These are phyloP conservation scores for Acomys russatus DNA, from an alignment of 2,797 vertebrate species.

Conservation along the genomic window DNA sequence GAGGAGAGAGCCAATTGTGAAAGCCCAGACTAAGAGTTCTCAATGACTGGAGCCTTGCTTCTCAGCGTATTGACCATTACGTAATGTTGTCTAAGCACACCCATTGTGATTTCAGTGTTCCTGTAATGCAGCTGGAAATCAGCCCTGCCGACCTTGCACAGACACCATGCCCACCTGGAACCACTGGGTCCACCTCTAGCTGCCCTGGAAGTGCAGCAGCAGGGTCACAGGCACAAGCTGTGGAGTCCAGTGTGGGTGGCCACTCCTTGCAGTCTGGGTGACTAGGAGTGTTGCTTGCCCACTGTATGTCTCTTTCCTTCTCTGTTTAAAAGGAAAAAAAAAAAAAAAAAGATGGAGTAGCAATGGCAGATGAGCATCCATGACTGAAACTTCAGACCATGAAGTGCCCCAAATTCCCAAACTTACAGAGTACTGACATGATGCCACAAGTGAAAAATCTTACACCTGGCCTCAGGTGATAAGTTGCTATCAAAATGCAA, in stretches of 20 bases:
- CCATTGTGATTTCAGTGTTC: constrained; percentile 19
- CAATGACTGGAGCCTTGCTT: constrained; percentile 63
- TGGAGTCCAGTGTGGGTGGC: not conserved
- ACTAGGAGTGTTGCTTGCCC: not conserved
- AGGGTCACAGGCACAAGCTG: not conserved
- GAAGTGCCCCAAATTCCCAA: not conserved
- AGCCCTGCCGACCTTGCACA: not conserved
- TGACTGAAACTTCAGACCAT: not conserved
- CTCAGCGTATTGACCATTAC: constrained; percentile 64
- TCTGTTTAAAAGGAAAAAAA: not conserved
- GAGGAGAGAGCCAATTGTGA: constrained; percentile 74
- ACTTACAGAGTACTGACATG: not conserved
- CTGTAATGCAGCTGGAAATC: not conserved
- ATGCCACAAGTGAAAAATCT: not conserved
- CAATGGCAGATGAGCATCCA: not conserved
- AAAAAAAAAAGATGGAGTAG: no score
- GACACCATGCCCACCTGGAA: not conserved
- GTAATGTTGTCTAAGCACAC: constrained; percentile 67
- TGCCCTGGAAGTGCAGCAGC: not conserved
- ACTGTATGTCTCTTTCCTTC: not conserved
- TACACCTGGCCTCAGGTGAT: not conserved
- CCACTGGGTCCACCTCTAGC: not conserved
- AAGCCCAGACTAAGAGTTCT: constrained; percentile 69
- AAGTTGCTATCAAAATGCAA: not conserved
- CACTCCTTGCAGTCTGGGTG: not conserved